A percentile compares a stretch with the other conserved stretches of the same genome.
Conservation (phyloP, 1,140 invertebrate species). For the Heliconius eleuchia region DNA sequence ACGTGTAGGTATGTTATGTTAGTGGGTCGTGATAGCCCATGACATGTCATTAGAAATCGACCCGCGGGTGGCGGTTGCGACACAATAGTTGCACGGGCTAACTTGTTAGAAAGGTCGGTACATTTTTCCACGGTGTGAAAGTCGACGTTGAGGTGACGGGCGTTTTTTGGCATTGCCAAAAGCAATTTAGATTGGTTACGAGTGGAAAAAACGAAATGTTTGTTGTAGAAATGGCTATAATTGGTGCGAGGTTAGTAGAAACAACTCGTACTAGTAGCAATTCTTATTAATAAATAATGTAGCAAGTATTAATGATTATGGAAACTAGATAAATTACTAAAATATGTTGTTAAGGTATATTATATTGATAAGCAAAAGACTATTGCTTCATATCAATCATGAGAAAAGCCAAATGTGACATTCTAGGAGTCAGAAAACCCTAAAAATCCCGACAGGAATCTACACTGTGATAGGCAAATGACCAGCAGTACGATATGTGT, state of each 20-base stretch:
- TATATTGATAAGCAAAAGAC: not conserved
- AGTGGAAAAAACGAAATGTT: not conserved
- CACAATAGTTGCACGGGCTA: constrained; percentile 51
- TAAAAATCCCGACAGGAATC: not conserved
- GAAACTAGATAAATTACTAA: no score
- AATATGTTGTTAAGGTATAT: not conserved
- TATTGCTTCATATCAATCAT: not conserved
- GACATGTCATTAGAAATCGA: constrained; percentile 54
- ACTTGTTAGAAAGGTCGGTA: constrained; percentile 68
- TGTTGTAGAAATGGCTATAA: not conserved
- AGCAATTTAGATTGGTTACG: constrained; percentile 26
- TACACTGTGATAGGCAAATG: not conserved
- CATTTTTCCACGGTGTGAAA: constrained; percentile 73
- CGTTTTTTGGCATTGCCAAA: constrained; percentile 64
- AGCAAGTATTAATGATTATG: not conserved
- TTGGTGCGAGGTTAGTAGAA: not conserved
- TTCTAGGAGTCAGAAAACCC: not conserved
- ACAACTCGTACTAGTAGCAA: not conserved
- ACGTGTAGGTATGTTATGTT: not conserved
- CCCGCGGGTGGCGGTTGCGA: constrained; percentile 49
- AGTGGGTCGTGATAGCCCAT: constrained; percentile 32
- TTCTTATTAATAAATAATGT: not conserved
- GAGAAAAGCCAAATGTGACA: not conserved
- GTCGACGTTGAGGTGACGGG: constrained; percentile 52
- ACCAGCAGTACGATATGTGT: not conserved